Conservation (phyloP, 2,888 invertebrate species). For the Norana najaformis region DNA sequence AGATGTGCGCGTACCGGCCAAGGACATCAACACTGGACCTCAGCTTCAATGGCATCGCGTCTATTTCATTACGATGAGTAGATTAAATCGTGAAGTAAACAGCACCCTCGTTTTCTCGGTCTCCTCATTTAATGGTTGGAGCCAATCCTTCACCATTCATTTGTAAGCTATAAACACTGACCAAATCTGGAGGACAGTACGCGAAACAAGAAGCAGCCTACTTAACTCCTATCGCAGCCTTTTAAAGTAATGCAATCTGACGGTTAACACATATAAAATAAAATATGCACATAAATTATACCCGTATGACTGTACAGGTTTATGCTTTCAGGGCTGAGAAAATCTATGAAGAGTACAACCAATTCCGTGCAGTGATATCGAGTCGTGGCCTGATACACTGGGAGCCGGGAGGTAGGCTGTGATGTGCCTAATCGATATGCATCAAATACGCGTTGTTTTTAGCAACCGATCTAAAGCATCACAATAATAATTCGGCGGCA, state of each 20-base stretch:
- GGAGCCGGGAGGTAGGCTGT: slow-evolving; percentile 47
- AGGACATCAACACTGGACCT: background rate
- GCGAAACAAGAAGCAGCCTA: background rate
- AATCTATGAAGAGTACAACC: slow-evolving; percentile 46
- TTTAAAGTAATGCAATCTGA: background rate
- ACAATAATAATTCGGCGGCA: no score
- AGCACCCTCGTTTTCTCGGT: no score
- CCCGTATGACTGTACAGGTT: background rate
- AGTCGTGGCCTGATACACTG: slow-evolving; percentile 43
- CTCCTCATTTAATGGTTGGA: background rate
- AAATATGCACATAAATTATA: background rate
- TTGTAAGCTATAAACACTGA: background rate
- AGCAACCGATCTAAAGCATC: no score
- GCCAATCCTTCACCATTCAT: background rate
- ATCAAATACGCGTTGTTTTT: no score
- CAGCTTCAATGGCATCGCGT: background rate
- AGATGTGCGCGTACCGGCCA: background rate
- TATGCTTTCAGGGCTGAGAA: slow-evolving; percentile 43
- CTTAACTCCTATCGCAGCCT: background rate
- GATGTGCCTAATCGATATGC: background rate
- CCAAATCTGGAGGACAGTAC: no score
- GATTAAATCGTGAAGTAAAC: background rate
- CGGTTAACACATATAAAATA: background rate
- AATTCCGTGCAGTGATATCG: slow-evolving; percentile 46
- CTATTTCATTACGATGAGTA: background rate